These are phyloP conservation scores for Drosophila sp. DNA, from an alignment of 1,140 invertebrate species.

Conservation along the genomic window DNA sequence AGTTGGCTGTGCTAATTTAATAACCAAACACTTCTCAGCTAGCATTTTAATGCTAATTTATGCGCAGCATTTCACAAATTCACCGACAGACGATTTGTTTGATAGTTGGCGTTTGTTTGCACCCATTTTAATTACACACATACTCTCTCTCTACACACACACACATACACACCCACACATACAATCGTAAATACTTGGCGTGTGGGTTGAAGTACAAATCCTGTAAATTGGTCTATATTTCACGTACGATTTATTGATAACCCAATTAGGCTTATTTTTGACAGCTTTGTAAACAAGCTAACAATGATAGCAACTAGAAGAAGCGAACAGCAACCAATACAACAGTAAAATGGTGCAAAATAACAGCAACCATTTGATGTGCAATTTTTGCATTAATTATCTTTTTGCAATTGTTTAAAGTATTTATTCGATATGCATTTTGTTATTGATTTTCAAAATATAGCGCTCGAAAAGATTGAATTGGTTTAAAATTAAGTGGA, in stretches of 20 bases:
- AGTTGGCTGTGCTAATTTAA: slow-evolving; percentile 41
- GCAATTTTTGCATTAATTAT: slow-evolving; percentile 47
- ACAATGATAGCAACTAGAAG: slow-evolving; percentile 14
- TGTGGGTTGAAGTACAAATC: slow-evolving; percentile 27
- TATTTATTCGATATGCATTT: slow-evolving; percentile 22
- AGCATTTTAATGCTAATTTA: slow-evolving; percentile 47
- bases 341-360: background rate
- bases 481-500: too few relatives aligned
- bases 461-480: background rate
- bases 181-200: background rate
- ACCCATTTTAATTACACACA: slow-evolving; percentile 9
- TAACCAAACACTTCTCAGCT: slow-evolving; percentile 37
- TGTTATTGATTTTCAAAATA: slow-evolving; percentile 5
- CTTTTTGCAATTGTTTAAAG: slow-evolving; percentile 12
- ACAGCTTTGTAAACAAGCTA: slow-evolving; percentile 40
- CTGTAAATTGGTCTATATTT: slow-evolving; percentile 55
- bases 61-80: slow-evolving; percentile 40
- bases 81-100: slow-evolving; percentile 22
- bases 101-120: slow-evolving; percentile 23
- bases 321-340: background rate
- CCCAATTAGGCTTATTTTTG: slow-evolving; percentile 60
- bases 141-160: too few relatives aligned
- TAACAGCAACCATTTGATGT: slow-evolving; percentile 30
- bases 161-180: slow-evolving; percentile 15
- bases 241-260: slow-evolving; percentile 63